These are phyloP conservation scores for Eilema sororculum DNA, from an alignment of 2,888 invertebrate species.

Conservation along the genomic window DNA sequence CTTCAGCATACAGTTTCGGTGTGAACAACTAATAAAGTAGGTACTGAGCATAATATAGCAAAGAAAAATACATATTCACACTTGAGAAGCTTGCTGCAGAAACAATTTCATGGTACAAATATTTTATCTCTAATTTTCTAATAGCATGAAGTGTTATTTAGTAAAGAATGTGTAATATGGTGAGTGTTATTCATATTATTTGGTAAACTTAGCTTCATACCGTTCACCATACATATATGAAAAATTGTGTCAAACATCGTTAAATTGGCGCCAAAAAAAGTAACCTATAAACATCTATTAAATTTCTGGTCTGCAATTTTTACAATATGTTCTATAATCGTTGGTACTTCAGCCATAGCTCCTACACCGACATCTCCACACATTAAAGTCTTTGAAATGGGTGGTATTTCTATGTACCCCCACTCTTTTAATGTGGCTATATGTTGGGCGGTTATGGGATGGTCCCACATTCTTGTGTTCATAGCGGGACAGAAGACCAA, in stretches of 20 bases:
- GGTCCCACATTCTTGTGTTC: constrained; percentile 99
- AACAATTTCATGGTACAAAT: too few relatives aligned
- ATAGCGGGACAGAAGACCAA: constrained; percentile 98
- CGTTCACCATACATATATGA: neutral
- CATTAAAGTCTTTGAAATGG: constrained; percentile 95
- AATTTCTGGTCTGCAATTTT: constrained; percentile 53
- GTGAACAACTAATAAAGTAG: too few relatives aligned
- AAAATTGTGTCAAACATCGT: neutral
- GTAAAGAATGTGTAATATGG: neutral
- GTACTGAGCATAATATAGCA: too few relatives aligned
- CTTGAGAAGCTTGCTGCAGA: too few relatives aligned
- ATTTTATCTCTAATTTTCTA: neutral
- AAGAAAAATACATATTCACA: too few relatives aligned
- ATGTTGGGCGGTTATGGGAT: constrained; percentile 95
- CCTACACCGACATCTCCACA: constrained; percentile 98
- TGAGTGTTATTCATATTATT: neutral
- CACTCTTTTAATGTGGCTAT: constrained; percentile 90
- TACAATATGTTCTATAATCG: constrained; percentile 87
- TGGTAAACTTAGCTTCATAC: neutral
- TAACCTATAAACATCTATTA: constrained; percentile 21
- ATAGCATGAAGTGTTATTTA: neutral
- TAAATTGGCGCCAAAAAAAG: neutral
- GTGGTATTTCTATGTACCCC: constrained; percentile 94
- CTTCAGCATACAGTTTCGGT: too few relatives aligned
- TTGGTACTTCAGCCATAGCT: constrained; percentile 97